Conservation (phyloP, 30 jellyfish, hydroid and myxozoan species). For the Mastigias papua region DNA sequence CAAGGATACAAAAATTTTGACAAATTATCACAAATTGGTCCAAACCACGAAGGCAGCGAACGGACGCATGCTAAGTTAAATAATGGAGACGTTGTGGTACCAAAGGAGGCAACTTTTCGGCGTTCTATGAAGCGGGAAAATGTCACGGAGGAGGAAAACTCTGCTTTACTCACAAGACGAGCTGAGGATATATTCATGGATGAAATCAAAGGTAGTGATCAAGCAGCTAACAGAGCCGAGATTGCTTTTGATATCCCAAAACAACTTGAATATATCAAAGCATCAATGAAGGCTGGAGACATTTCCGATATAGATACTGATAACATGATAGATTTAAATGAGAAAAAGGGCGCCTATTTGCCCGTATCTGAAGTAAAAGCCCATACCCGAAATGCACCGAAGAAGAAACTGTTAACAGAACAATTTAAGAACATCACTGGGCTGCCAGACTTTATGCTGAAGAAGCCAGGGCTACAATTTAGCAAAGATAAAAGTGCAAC, state of each 20-base stretch:
- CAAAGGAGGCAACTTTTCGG: conserved; percentile 5
- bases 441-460: conserved; percentile 53
- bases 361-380: conserved; percentile 52
- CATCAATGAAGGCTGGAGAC: conserved; percentile 47
- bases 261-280: conserved; percentile 16
- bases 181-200: conserved; percentile 65
- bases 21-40: not conserved
- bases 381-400: not conserved
- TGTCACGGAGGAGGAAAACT: conserved; percentile 25
- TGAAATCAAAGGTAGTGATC: conserved; percentile 69
- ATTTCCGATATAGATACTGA: conserved; percentile 54
- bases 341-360: conserved; percentile 63
- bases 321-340: conserved; percentile 56
- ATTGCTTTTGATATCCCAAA: conserved; percentile 45
- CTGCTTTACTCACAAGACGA: conserved; percentile 24
- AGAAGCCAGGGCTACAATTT: not conserved
- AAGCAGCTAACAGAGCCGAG: conserved; percentile 67
- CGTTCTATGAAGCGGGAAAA: conserved; percentile 59
- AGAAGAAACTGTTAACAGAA: conserved; percentile 33
- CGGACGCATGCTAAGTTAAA: conserved; percentile 10
- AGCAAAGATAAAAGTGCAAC: conserved; percentile 16
- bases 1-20: not conserved
- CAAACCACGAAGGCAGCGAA: not conserved
- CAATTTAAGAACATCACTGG: conserved; percentile 60
- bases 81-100: not conserved